Conservation (phyloP, 2,888 invertebrate genomes). For the Melanchra persicariae region DNA sequence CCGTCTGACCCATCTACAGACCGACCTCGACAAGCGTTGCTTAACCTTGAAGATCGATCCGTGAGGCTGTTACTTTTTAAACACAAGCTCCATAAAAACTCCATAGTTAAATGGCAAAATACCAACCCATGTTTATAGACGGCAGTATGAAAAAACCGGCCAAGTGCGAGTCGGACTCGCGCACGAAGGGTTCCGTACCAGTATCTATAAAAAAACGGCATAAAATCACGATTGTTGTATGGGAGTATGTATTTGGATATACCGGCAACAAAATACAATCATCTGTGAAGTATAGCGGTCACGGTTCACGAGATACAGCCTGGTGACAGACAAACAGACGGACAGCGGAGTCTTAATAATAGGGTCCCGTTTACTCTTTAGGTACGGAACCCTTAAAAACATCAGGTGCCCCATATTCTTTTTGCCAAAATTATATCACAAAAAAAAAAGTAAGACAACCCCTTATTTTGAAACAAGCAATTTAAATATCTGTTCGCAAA, state of each 20-base stretch:
- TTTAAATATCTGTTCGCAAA: slow-evolving; percentile 62
- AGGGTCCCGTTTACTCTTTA: too few relatives aligned
- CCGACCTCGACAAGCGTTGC: neutral
- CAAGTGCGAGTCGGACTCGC: too few relatives aligned
- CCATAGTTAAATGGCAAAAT: neutral
- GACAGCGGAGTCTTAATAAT: too few relatives aligned
- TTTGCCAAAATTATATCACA: slow-evolving; percentile 10
- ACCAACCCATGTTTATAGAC: neutral
- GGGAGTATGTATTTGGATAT: too few relatives aligned
- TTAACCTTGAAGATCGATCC: neutral
- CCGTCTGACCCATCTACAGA: neutral
- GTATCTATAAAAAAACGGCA: too few relatives aligned
- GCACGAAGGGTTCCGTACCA: too few relatives aligned
- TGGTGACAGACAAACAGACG: too few relatives aligned
- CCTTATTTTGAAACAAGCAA: slow-evolving; percentile 28
- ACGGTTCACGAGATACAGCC: too few relatives aligned
- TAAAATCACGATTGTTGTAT: too few relatives aligned
- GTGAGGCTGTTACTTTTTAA: neutral
- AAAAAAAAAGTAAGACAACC: slow-evolving; percentile 8
- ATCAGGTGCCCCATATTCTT: slow-evolving; percentile 2
- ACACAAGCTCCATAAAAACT: neutral
- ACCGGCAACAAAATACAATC: too few relatives aligned
- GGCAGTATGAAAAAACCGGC: neutral
- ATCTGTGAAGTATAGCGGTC: too few relatives aligned
- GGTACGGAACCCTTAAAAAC: too few relatives aligned